phyloP scores from a whole-genome alignment of 1,140 invertebrate genomes.

The Andricus grossulariae region DNA sequence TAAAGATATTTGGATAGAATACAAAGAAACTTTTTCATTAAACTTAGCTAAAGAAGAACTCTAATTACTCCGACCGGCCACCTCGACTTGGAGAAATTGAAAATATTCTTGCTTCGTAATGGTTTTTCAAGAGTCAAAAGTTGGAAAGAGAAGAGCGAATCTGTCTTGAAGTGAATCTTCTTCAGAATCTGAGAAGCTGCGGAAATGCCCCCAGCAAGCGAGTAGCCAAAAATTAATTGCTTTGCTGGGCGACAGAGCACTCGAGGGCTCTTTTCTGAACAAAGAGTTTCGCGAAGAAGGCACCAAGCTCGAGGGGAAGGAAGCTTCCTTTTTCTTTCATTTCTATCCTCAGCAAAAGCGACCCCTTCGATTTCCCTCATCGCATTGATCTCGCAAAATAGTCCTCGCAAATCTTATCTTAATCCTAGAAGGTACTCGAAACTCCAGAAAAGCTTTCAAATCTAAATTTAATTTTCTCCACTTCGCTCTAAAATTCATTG shows the following conservation, averaged over 20 bases:
- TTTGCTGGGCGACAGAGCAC: conserved; percentile 38
- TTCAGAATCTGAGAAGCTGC: conserved; percentile 33
- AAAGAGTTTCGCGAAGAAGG: conserved; percentile 53
- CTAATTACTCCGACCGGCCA: conserved; percentile 44
- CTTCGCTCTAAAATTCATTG: no score
- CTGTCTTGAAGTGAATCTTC: not conserved
- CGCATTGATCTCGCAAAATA: conserved; percentile 54
- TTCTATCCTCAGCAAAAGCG: conserved; percentile 46
- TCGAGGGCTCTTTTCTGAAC: conserved; percentile 45
- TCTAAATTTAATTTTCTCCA: conserved; percentile 44
- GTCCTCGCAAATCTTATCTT: conserved; percentile 38
- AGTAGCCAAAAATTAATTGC: conserved; percentile 57
- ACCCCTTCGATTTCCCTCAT: conserved; percentile 48
- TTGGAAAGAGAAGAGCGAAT: not conserved
- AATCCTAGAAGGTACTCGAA: conserved; percentile 41
- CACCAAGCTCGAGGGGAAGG: conserved; percentile 40
- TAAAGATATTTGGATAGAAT: no score
- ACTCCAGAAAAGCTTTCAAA: conserved; percentile 40
- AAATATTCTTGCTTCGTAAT: not conserved
- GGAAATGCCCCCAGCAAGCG: conserved; percentile 21
- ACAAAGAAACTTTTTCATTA: not conserved
- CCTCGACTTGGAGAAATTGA: conserved; percentile 21
- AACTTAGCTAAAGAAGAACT: conserved; percentile 47
- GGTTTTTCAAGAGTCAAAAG: not conserved
- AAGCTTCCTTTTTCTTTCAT: conserved; percentile 38